Percentiles rank a stretch among this genome's conserved stretches.
Evolutionary conservation across 2,113 vertebrate genomes (phyloP).

Genomic region (Hucho hucho): DNA sequence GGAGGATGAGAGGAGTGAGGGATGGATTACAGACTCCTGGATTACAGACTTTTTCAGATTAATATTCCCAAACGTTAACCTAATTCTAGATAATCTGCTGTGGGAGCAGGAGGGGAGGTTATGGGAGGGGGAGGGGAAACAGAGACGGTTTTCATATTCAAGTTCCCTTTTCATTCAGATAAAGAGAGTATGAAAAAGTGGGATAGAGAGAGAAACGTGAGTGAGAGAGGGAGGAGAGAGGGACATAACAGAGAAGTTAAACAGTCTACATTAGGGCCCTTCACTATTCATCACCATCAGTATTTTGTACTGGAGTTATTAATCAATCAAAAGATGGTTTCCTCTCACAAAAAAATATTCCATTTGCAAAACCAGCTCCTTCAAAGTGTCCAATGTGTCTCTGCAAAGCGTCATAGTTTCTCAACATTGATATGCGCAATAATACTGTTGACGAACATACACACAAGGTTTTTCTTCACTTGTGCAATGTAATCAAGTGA

Average conservation of each 20-base stretch:
- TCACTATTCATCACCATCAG: background rate
- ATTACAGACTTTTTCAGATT: slow-evolving; percentile 64
- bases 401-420: background rate
- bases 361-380: background rate
- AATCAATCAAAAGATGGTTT: no score
- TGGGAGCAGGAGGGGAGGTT: background rate
- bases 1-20: slow-evolving; percentile 32
- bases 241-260: background rate
- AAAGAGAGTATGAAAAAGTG: slow-evolving; percentile 4
- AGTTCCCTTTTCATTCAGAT: background rate
- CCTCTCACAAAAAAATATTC: background rate
- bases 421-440: background rate
- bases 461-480: background rate
- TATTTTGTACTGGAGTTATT: background rate
- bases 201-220: background rate
- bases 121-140: background rate
- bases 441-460: background rate
- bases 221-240: no score
- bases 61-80: slow-evolving; percentile 56
- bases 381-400: background rate
- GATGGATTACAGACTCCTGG: slow-evolving; percentile 52
- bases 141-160: slow-evolving; percentile 4
- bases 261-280: background rate
- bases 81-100: slow-evolving; percentile 69
- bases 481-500: no score